These are phyloP conservation scores for Lytechinus pictus DNA, from an alignment of 35 echinoderm and acorn worm genomes.

Conservation along the genomic window DNA sequence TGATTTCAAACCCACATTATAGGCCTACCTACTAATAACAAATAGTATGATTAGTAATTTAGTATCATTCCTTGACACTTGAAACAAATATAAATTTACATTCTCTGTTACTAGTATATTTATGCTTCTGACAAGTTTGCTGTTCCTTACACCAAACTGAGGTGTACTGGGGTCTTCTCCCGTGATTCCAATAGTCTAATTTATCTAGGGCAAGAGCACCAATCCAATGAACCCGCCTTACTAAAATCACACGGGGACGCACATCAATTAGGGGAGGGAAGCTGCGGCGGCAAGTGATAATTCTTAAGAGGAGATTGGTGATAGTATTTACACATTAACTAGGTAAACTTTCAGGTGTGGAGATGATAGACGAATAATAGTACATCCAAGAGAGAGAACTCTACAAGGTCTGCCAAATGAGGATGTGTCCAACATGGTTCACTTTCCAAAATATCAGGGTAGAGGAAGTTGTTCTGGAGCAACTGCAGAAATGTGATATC, in stretches of 20 bases:
- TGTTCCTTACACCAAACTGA: background rate
- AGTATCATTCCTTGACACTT: too few species aligned
- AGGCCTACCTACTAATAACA: too few species aligned
- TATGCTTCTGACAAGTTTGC: background rate
- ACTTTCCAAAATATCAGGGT: background rate
- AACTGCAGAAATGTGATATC: background rate
- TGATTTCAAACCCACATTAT: too few species aligned
- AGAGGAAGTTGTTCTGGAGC: background rate
- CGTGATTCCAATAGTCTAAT: background rate
- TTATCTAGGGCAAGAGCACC: background rate
- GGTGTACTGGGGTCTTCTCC: background rate
- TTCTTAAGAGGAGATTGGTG: background rate
- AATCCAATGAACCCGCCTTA: background rate
- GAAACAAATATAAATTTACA: too few species aligned
- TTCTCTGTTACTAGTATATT: background rate
- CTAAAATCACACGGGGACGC: background rate
- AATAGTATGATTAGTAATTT: too few species aligned
- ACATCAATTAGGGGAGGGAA: background rate
- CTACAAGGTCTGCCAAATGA: background rate
- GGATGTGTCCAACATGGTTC: background rate
- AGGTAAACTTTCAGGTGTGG: background rate
- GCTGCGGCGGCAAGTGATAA: background rate
- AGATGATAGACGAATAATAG: background rate
- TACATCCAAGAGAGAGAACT: background rate
- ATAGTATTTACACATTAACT: background rate